Conservation (phyloP, 2,797 vertebrate genomes). For the Gallinago nigripennis region DNA sequence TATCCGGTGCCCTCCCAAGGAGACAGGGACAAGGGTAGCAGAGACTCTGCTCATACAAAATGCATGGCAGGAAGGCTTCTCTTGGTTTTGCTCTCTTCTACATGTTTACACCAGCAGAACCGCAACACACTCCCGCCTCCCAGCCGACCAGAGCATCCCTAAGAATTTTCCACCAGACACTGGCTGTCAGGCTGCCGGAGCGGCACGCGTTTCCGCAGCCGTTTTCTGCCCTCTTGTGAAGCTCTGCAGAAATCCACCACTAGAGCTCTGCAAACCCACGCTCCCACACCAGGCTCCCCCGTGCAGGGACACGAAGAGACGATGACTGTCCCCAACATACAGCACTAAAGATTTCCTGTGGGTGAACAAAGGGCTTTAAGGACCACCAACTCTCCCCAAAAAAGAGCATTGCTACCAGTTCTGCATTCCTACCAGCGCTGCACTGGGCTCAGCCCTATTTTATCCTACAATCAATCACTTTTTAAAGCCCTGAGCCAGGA, state of each 20-base stretch:
- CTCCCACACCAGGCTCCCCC: background rate
- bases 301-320: accelerated
- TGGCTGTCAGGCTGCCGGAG: background rate
- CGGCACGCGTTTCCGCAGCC: background rate
- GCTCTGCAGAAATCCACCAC: constrained; percentile 16
- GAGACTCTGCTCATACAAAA: accelerated
- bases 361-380: background rate
- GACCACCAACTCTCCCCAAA: background rate
- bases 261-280: background rate
- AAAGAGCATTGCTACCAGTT: background rate
- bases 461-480: background rate
- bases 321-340: background rate
- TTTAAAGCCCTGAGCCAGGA: background rate
- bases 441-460: background rate
- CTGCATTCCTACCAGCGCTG: background rate
- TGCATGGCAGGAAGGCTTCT: accelerated
- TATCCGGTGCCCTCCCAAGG: background rate
- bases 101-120: background rate
- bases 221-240: constrained; percentile 67
- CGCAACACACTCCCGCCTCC: accelerated
- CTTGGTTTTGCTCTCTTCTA: background rate
- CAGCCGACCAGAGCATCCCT: background rate
- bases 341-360: background rate
- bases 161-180: background rate
- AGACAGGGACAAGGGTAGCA: background rate